Percentiles rank a stretch among this genome's conserved stretches.
phyloP scores from a whole-genome alignment of 2,888 invertebrate genomes.

The Theretra japonica region DNA sequence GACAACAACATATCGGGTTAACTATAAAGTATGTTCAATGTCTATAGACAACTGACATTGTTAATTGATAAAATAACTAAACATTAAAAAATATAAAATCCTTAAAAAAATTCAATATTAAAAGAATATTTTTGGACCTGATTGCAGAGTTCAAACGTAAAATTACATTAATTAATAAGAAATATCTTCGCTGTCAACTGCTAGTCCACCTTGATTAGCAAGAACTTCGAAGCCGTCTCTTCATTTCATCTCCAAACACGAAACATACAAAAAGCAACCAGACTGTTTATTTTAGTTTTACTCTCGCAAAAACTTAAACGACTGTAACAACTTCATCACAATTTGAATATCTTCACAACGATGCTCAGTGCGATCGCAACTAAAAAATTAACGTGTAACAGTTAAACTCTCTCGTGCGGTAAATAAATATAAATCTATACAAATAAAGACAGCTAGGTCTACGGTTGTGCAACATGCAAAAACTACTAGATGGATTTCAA shows the following conservation, averaged over 20 bases:
- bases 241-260: not conserved
- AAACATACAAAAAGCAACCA: not conserved
- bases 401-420: constrained; percentile 23
- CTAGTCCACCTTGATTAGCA: too few species aligned
- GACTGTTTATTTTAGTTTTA: not conserved
- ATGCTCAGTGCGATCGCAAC: not conserved
- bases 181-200: too few species aligned
- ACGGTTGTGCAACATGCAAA: too few species aligned
- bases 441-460: too few species aligned
- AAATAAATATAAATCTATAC: constrained; percentile 25
- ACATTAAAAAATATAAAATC: not conserved
- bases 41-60: too few species aligned
- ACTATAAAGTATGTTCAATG: too few species aligned
- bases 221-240: not conserved
- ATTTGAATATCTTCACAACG: constrained; percentile 17
- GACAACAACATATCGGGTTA: too few species aligned
- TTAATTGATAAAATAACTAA: too few species aligned
- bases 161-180: too few species aligned
- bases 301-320: constrained; percentile 8
- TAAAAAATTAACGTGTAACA: constrained; percentile 20
- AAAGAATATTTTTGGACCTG: not conserved
- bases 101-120: not conserved
- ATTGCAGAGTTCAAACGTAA: too few species aligned
- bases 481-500: too few species aligned
- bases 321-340: constrained; percentile 8